A percentile compares a stretch with the other conserved stretches of the same genome.
These are phyloP conservation scores for Macropis europaea DNA, from an alignment of 2,888 invertebrate genomes.

Conservation along the genomic window DNA sequence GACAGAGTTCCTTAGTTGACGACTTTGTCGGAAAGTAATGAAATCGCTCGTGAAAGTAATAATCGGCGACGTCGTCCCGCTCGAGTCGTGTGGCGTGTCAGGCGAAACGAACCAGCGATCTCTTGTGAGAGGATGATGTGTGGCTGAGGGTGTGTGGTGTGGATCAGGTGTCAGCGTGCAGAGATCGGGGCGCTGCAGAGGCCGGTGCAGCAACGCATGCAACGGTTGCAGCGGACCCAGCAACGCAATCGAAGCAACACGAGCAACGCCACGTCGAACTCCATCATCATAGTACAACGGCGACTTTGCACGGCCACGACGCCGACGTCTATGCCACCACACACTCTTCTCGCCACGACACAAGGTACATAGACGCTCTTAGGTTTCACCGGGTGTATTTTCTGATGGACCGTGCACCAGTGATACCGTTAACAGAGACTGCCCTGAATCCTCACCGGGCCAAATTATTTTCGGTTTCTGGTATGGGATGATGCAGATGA, in stretches of 20 bases:
- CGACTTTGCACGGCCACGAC: slow-evolving; percentile 63
- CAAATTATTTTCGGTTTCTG: background rate
- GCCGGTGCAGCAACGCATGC: slow-evolving; percentile 60
- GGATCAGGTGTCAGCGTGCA: slow-evolving; percentile 76
- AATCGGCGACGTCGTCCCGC: slow-evolving; percentile 20
- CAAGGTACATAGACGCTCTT: slow-evolving; percentile 69
- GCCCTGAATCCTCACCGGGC: too few species aligned
- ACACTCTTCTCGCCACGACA: slow-evolving; percentile 74
- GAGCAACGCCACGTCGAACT: slow-evolving; percentile 64
- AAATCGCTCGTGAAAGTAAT: too few species aligned
- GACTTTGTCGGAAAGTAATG: too few species aligned
- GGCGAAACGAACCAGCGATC: slow-evolving; percentile 16
- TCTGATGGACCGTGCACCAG: background rate
- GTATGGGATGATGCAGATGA: too few species aligned
- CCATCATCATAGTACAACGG: slow-evolving; percentile 65
- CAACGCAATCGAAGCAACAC: slow-evolving; percentile 59
- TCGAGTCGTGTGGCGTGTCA: slow-evolving; percentile 32
- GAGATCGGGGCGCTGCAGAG: slow-evolving; percentile 69
- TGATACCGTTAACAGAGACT: slow-evolving; percentile 24
- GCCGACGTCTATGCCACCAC: slow-evolving; percentile 75
- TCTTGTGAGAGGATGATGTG: slow-evolving; percentile 53
- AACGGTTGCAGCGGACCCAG: slow-evolving; percentile 60
- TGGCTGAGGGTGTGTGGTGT: slow-evolving; percentile 78
- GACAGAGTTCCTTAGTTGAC: too few species aligned
- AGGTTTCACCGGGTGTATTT: slow-evolving; percentile 30